phyloP scores from a whole-genome alignment of 2,113 vertebrate species.

The Climacteris rufus region DNA sequence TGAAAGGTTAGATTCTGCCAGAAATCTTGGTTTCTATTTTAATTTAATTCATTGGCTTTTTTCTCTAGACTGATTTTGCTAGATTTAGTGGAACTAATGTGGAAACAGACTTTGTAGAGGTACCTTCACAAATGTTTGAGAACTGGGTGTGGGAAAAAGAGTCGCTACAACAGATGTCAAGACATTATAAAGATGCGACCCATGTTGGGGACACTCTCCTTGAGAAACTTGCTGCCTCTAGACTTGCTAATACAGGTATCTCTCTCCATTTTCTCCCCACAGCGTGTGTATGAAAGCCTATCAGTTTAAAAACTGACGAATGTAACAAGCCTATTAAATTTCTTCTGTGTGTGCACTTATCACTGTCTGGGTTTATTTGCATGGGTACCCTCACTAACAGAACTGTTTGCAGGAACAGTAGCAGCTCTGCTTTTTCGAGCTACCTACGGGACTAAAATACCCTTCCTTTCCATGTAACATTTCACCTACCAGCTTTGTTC shows the following conservation, averaged over 20 bases:
- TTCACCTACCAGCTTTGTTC: background rate
- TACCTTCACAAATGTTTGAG: slow-evolving; percentile 95
- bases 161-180: slow-evolving; percentile 86
- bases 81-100: slow-evolving; percentile 93
- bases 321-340: background rate
- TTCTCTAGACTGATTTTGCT: slow-evolving; percentile 82
- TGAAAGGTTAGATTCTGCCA: background rate
- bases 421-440: background rate
- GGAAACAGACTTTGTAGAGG: slow-evolving; percentile 95
- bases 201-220: slow-evolving; percentile 80
- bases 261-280: background rate
- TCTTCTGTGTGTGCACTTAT: background rate
- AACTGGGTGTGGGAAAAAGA: slow-evolving; percentile 97
- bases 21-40: background rate
- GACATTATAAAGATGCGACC: slow-evolving; percentile 86
- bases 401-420: background rate
- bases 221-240: slow-evolving; percentile 87
- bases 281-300: background rate
- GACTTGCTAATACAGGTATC: slow-evolving; percentile 91
- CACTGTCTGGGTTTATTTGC: background rate
- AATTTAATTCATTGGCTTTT: background rate
- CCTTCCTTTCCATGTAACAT: background rate
- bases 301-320: background rate
- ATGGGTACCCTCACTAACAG: background rate
- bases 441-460: background rate